Base-by-base conservation (phyloP, 2,113 vertebrate genomes). In the pig (Sus scrofa) region DNA sequence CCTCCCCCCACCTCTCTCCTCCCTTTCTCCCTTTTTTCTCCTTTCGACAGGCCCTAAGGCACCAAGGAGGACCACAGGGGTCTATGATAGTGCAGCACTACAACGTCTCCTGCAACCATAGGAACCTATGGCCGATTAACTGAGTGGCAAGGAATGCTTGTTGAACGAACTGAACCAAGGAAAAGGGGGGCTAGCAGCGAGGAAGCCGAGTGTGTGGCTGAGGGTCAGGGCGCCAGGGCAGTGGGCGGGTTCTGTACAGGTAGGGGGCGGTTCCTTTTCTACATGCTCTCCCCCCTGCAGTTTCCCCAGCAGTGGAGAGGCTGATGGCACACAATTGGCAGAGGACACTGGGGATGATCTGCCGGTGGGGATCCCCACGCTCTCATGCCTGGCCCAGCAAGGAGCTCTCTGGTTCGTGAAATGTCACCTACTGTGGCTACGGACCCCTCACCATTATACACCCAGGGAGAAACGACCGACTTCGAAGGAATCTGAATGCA, bases 71-170 rank as follows among this genome's bases (percentile, higher is more conserved):
- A 71, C 70, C 54, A 19, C 20, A 39, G 62, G 20, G 7, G 19
- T 84, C 34, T 50, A 52, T 58, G n/a, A 56, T 58, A 30, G 39
- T 56, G 8, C 7, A 87, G 58, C 37, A 26, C 30, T 79, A 27
- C 79, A 90, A 86, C n/a, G 87, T 62, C 54, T 4, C 39, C 84
- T 78, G 44, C 68, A 93, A 91, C 65, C 77, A 73, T 65, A 34
- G 60, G 50, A 84, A 91, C 90, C 24, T 94, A 88, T 89, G 30
- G 56, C 84, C 71, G 62, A 93, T 92, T 86, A 89, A 91, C 70
- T 6, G n/a, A 77, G 58, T 68, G 39, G 52, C 79, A 93, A 95
- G 67, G 93, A 88, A 65, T 88, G 32, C 70, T 44, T 63, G 3
- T 63, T 87, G 37, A 70, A 96, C 3, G 37, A 91, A 50, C 60